Base-by-base conservation (phyloP, 2,888 invertebrate species). In the Hoplodrina blanda region DNA sequence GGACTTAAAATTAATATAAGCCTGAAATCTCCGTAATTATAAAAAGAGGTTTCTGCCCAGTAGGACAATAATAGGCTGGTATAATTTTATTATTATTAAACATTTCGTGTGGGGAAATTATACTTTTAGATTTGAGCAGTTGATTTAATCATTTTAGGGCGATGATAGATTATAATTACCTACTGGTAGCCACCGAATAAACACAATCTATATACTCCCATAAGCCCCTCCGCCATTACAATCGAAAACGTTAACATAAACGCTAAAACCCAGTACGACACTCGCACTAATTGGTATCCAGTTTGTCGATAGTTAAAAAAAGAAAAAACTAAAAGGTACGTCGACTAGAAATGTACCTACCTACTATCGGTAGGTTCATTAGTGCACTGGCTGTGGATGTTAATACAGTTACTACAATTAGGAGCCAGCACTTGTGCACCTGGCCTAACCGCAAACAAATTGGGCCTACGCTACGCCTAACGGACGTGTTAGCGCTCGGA, bases 361-460 rank as follows among this genome's bases (percentile, higher is more conserved):
- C 46, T 17, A 46, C 62, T 73, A 78, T 71, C 69, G 66, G 62
- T 52, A 59, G 75, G 72, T 81, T 85, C 85, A 82, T 82, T 84
- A 84, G 76, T 77, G 80, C 73, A 78, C 78, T 78, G 72, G 80
- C 78, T 76, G 80, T 79, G 82, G 85, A 86, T 85, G 88, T 87
- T 88, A 87, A 87, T 87, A 76, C 73, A 80, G 83, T 88, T 85
- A 81, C 80, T 68, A 82, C 87, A 87, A 87, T 87, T 87, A 86
- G 85, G 83, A 76, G 55, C 76, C 73, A 65, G 83, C 80, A 79
- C 82, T 77, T 78, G 79, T 76, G 80, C 87, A 88, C 87, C 87
- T 86, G 88, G 56, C 73, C 67, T 71, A 56, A 84, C 88, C 88
- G 76, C 88, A 85, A 83, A 88, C 88, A 88, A 88, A 88, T 88